Evolutionary conservation across 2,113 vertebrate species (phyloP).

Genomic region (Daboia siamensis): DNA sequence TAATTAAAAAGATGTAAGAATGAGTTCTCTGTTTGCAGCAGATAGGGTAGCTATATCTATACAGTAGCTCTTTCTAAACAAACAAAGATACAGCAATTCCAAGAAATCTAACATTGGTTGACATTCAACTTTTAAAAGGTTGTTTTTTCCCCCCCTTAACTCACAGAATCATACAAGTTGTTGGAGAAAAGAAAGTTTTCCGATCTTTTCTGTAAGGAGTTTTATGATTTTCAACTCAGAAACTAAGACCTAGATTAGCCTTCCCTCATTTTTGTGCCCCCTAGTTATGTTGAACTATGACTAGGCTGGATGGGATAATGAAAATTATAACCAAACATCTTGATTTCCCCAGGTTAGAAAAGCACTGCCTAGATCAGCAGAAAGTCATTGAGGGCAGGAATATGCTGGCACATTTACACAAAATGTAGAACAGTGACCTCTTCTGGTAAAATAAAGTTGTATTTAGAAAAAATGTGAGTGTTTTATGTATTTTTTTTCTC

Average conservation of each 20-base stretch:
- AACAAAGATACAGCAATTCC: not conserved
- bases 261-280: not conserved
- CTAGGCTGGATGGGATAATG: not conserved
- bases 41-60: not conserved
- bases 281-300: not conserved
- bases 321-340: not conserved
- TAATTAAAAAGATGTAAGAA: not conserved
- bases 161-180: not conserved
- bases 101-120: not conserved
- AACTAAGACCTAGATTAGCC: not conserved
- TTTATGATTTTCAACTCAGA: not conserved
- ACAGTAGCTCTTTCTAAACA: not conserved
- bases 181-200: not conserved
- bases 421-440: constrained; percentile 11
- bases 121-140: not conserved
- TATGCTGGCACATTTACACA: not conserved
- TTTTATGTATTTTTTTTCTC: not conserved
- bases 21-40: not conserved
- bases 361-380: not conserved
- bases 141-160: not conserved
- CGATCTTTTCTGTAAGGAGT: not conserved
- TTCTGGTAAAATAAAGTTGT: not conserved
- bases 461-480: not conserved
- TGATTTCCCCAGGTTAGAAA: not conserved
- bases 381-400: not conserved